Evolutionary conservation across 2,797 vertebrate species (phyloP).

Genomic region (Tokudaia muenninki): DNA sequence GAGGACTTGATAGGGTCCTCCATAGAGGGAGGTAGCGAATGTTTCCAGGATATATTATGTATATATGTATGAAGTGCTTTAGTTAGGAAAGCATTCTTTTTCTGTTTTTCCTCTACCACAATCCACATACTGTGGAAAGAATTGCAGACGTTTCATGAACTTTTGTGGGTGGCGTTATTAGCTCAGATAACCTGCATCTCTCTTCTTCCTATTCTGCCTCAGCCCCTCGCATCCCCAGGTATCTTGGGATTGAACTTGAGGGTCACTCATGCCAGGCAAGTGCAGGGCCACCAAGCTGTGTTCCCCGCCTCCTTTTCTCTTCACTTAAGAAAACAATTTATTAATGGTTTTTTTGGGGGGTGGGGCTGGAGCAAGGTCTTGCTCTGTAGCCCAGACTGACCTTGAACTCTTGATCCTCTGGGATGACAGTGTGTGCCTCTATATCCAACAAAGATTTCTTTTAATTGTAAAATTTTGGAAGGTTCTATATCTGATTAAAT

Average conservation of each 20-base stretch:
- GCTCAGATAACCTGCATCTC: neutral
- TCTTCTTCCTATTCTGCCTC: neutral
- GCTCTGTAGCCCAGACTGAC: neutral
- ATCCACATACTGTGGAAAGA: neutral
- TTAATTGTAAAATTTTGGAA: neutral
- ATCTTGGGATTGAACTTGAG: neutral
- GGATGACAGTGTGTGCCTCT: neutral
- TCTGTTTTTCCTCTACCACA: neutral
- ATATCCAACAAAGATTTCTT: neutral
- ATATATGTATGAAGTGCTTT: neutral
- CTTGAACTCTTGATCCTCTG: neutral
- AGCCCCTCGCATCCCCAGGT: neutral
- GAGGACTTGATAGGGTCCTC: neutral
- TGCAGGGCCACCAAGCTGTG: neutral
- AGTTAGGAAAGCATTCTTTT: neutral
- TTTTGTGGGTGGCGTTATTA: neutral
- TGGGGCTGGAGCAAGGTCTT: neutral
- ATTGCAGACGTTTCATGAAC: neutral
- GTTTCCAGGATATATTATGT: neutral
- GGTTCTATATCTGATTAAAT: slow-evolving; percentile 28
- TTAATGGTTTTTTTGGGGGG: neutral
- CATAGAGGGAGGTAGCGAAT: too few relatives aligned
- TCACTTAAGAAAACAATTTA: neutral
- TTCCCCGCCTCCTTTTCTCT: neutral
- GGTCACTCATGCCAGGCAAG: neutral